Evolutionary conservation across 2,888 invertebrate species (phyloP).

Genomic region (Busseola fusca): DNA sequence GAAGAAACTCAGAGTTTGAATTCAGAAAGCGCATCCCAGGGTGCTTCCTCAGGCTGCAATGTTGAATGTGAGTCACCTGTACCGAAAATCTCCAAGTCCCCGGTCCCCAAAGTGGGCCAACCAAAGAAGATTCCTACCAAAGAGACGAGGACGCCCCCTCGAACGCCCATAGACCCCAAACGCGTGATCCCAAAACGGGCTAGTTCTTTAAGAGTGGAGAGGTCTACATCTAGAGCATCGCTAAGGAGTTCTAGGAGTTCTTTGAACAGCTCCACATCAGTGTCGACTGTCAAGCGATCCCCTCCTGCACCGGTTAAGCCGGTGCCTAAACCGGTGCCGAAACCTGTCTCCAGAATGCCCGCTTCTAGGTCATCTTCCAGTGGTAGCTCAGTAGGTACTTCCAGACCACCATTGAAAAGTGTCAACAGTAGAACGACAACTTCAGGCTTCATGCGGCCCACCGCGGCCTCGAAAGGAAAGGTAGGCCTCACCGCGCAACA

Average conservation of each 20-base stretch:
- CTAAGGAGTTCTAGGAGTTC: slow-evolving; percentile 95
- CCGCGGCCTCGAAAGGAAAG: slow-evolving; percentile 94
- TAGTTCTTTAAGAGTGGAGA: slow-evolving; percentile 90
- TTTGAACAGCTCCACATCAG: slow-evolving; percentile 94
- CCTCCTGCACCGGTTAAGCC: slow-evolving; percentile 85
- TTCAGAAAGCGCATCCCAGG: slow-evolving; percentile 95
- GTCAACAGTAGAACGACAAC: slow-evolving; percentile 71
- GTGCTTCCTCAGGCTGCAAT: slow-evolving; percentile 94
- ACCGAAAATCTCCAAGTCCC: slow-evolving; percentile 80
- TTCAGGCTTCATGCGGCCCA: slow-evolving; percentile 95
- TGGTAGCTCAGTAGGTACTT: slow-evolving; percentile 86
- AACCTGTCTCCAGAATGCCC: slow-evolving; percentile 78
- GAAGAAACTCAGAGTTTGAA: slow-evolving; percentile 96
- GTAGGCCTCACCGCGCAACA: slow-evolving; percentile 76
- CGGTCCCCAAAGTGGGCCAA: slow-evolving; percentile 66
- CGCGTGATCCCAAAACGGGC: slow-evolving; percentile 77
- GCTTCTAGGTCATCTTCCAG: slow-evolving; percentile 86
- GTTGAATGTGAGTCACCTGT: slow-evolving; percentile 90
- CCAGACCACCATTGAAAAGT: slow-evolving; percentile 82
- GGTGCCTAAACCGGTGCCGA: slow-evolving; percentile 85
- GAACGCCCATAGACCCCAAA: slow-evolving; percentile 76
- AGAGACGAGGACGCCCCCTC: slow-evolving; percentile 82
- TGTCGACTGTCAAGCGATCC: slow-evolving; percentile 93
- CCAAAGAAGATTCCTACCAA: slow-evolving; percentile 88
- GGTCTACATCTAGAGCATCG: slow-evolving; percentile 94